Percentiles rank a stretch among this genome's conserved stretches.
phyloP scores from a whole-genome alignment of 2,888 invertebrate species.

The Automeris io region DNA sequence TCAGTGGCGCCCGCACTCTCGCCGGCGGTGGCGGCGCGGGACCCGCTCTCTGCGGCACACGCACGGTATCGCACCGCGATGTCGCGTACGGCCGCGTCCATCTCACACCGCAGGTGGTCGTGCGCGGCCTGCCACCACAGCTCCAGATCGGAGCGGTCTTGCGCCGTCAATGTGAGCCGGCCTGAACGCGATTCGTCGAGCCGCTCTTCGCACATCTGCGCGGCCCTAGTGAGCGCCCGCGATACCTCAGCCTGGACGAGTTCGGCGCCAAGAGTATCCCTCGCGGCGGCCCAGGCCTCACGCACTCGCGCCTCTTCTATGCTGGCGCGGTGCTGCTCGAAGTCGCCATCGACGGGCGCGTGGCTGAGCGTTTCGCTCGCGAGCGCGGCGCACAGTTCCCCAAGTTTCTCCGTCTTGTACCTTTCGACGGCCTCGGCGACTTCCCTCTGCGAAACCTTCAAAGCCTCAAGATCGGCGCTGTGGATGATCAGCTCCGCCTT shows the following conservation, averaged over 20 bases:
- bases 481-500: constrained; percentile 54
- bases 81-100: constrained; percentile 83
- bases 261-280: constrained; percentile 84
- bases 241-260: constrained; percentile 87
- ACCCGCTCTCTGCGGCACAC: constrained; percentile 50
- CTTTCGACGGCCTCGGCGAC: constrained; percentile 78
- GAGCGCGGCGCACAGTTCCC: constrained; percentile 82
- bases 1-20: constrained; percentile 50
- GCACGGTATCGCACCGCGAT: constrained; percentile 82
- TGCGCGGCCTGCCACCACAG: constrained; percentile 86
- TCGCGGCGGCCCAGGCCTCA: constrained; percentile 85
- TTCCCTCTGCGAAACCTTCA: constrained; percentile 77
- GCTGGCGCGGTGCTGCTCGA: constrained; percentile 52
- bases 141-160: constrained; percentile 83
- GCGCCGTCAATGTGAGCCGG: constrained; percentile 80
- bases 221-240: constrained; percentile 83
- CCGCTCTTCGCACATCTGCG: constrained; percentile 81
- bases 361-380: constrained; percentile 83
- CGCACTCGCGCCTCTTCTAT: constrained; percentile 82
- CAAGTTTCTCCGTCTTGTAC: constrained; percentile 82
- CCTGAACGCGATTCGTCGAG: constrained; percentile 72
- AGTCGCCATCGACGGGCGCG: constrained; percentile 64
- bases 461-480: constrained; percentile 69
- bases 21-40: constrained; percentile 16
- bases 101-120: constrained; percentile 82